phyloP scores from a whole-genome alignment of 2,888 invertebrate species.

The Rhingia rostrata region DNA sequence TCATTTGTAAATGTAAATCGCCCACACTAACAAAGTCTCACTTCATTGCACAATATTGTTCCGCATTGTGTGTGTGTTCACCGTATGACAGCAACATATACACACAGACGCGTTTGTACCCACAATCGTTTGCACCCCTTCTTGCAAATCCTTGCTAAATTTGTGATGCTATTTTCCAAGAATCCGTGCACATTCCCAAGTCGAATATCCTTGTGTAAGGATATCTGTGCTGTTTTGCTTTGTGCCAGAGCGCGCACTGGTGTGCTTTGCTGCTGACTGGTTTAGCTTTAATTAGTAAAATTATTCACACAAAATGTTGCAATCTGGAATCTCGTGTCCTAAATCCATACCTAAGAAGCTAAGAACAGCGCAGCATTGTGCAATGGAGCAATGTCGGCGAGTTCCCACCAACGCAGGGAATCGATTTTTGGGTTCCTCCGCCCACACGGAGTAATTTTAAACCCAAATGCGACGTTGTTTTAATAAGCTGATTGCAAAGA shows the following conservation, averaged over 20 bases:
- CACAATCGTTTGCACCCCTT: constrained; percentile 15
- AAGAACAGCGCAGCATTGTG: not conserved
- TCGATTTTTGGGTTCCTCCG: constrained; percentile 28
- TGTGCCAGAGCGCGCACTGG: not conserved
- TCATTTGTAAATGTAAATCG: constrained; percentile 71
- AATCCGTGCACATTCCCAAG: constrained; percentile 12
- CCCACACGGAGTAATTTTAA: constrained; percentile 30
- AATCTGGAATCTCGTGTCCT: constrained; percentile 65
- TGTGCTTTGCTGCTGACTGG: constrained; percentile 31
- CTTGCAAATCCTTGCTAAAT: constrained; percentile 51
- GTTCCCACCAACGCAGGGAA: constrained; percentile 1
- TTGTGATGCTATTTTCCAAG: constrained; percentile 53
- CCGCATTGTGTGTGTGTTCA: constrained; percentile 39
- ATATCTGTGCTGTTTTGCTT: not conserved
- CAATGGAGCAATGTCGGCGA: constrained; percentile 26
- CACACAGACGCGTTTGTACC: constrained; percentile 26
- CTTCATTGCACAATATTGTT: constrained; percentile 69
- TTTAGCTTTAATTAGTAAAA: constrained; percentile 71
- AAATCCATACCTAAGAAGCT: constrained; percentile 52
- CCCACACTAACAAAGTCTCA: constrained; percentile 58
- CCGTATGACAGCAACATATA: not conserved
- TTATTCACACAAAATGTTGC: constrained; percentile 70
- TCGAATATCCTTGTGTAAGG: constrained; percentile 24
- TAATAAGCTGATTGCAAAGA: constrained; percentile 47
- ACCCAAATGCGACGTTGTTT: constrained; percentile 31